A percentile compares a stretch with the other conserved stretches of the same genome.
These are phyloP conservation scores for Pseudachorutes palmiensis DNA, from an alignment of 1,140 invertebrate genomes.

Conservation along the genomic window DNA sequence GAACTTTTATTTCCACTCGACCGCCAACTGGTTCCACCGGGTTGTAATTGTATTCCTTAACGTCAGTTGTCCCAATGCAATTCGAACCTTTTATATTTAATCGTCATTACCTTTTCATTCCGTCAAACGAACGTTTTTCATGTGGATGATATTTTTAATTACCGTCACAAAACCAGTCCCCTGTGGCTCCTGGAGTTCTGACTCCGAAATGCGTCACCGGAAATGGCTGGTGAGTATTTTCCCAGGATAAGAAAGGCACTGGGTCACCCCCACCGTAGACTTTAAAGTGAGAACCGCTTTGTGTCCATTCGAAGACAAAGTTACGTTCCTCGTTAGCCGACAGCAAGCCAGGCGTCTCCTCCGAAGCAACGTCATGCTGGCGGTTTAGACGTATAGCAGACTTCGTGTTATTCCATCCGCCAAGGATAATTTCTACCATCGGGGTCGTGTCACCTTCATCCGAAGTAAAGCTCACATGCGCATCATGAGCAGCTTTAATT, in stretches of 20 bases:
- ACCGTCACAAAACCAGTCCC: constrained; percentile 48
- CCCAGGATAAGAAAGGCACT: constrained; percentile 45
- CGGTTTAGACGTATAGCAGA: constrained; percentile 54
- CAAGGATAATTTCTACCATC: constrained; percentile 50
- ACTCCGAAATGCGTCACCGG: constrained; percentile 53
- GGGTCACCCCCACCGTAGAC: constrained; percentile 39
- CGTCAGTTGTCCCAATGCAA: neutral
- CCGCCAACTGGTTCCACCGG: constrained; percentile 3
- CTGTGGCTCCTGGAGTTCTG: constrained; percentile 53
- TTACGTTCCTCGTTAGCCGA: constrained; percentile 31
- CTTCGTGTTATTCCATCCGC: constrained; percentile 54
- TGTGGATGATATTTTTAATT: neutral
- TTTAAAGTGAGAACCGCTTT: constrained; percentile 10
- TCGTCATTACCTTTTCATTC: constrained; percentile 9
- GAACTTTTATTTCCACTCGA: neutral
- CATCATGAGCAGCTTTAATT: constrained; percentile 52
- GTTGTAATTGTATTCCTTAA: constrained; percentile 19
- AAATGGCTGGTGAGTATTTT: constrained; percentile 51
- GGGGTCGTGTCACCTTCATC: constrained; percentile 49
- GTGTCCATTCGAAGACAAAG: constrained; percentile 35
- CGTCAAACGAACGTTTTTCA: neutral
- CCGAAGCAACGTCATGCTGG: constrained; percentile 48
- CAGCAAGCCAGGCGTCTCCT: constrained; percentile 33
- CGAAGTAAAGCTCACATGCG: constrained; percentile 51
- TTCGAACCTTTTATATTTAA: neutral